Evolutionary conservation across 2,113 vertebrate genomes (phyloP).

Genomic region (Halichoerus grypus): DNA sequence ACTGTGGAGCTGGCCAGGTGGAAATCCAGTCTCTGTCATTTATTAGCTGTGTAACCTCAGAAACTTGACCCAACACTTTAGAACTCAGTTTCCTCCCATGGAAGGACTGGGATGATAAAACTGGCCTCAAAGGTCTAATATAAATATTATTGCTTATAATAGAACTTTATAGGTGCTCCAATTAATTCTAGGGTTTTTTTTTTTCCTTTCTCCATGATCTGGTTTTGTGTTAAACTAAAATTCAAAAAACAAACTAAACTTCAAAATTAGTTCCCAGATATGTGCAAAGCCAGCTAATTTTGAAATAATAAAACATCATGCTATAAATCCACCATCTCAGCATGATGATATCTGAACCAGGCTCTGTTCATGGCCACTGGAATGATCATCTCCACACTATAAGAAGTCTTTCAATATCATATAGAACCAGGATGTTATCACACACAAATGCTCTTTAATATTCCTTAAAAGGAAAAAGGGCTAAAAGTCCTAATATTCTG

Average conservation of each 20-base stretch:
- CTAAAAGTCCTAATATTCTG: not conserved
- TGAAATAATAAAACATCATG: not conserved
- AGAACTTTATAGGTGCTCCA: not conserved
- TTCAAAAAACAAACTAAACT: not conserved
- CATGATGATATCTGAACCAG: not conserved
- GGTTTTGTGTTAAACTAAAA: not conserved
- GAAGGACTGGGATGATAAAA: not conserved
- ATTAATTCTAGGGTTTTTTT: not conserved
- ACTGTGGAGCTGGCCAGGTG: not conserved
- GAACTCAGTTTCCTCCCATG: not conserved
- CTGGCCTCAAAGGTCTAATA: not conserved
- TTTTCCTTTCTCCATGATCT: not conserved
- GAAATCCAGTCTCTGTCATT: not conserved
- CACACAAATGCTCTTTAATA: not conserved
- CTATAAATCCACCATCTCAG: not conserved
- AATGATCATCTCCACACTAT: too few species aligned
- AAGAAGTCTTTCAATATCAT: not conserved
- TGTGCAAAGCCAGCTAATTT: not conserved
- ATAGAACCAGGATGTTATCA: not conserved
- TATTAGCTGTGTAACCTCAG: not conserved
- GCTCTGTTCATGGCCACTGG: too few species aligned
- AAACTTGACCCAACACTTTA: not conserved
- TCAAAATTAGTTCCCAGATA: constrained; percentile 19
- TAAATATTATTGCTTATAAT: not conserved
- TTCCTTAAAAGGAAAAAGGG: not conserved